Percentiles rank a stretch among this genome's conserved stretches.
These are phyloP conservation scores for Nannobrachium achirus DNA, from an alignment of 2,113 vertebrate genomes.

Conservation along the genomic window DNA sequence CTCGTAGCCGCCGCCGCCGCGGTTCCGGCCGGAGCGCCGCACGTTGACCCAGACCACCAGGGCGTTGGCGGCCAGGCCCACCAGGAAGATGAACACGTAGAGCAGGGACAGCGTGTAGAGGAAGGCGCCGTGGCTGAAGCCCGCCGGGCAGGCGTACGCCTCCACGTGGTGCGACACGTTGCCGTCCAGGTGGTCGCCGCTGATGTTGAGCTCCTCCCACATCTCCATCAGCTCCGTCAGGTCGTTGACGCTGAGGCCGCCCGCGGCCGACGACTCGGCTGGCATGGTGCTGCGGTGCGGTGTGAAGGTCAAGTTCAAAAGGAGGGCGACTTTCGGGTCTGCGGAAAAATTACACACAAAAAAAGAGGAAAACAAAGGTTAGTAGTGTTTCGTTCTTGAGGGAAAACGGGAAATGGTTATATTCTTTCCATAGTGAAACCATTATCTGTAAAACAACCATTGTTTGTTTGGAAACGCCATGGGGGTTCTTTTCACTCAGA, in stretches of 20 bases:
- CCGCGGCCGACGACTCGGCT: slow-evolving; percentile 45
- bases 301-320: too few species aligned
- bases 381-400: background rate
- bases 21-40: slow-evolving; percentile 79
- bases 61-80: slow-evolving; percentile 86
- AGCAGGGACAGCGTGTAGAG: slow-evolving; percentile 84
- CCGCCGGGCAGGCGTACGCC: slow-evolving; percentile 75
- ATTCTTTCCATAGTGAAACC: background rate
- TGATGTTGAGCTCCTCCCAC: slow-evolving; percentile 84
- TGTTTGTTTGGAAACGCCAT: slow-evolving; percentile 53
- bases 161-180: slow-evolving; percentile 83
- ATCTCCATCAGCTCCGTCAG: slow-evolving; percentile 78
- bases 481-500: slow-evolving; percentile 35
- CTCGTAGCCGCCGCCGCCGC: slow-evolving; percentile 72
- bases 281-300: background rate
- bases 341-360: slow-evolving; percentile 5
- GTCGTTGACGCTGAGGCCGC: slow-evolving; percentile 52
- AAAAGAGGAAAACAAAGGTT: background rate
- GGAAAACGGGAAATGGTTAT: slow-evolving; percentile 4
- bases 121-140: slow-evolving; percentile 78
- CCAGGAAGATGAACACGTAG: slow-evolving; percentile 91
- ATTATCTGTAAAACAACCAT: slow-evolving; percentile 15
- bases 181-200: slow-evolving; percentile 58
- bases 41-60: slow-evolving; percentile 91
- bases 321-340: background rate